A percentile compares a stretch with the other conserved stretches of the same genome.
phyloP scores from a whole-genome alignment of 2,797 vertebrate genomes.

The Halcyon leucocephala region DNA sequence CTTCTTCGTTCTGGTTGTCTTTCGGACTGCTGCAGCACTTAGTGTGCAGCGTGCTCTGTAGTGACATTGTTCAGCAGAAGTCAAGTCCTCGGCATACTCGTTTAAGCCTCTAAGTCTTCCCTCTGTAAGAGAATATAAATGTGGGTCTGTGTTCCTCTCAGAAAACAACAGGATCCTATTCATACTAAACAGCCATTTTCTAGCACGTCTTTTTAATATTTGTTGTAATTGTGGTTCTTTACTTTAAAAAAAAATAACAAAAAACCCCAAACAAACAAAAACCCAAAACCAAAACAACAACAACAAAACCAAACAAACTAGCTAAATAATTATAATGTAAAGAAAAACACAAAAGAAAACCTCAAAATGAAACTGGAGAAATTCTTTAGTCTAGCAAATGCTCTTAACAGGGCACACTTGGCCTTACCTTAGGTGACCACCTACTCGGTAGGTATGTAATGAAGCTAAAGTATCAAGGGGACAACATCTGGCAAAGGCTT shows the following conservation, averaged over 20 bases:
- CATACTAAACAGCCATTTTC: background rate
- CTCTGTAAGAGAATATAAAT: background rate
- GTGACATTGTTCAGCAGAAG: background rate
- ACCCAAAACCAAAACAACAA: too few relatives aligned
- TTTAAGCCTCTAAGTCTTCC: background rate
- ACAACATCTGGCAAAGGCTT: constrained; percentile 80
- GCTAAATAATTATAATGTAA: too few relatives aligned
- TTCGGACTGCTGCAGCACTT: background rate
- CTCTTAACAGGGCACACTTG: constrained; percentile 7
- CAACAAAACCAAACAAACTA: background rate
- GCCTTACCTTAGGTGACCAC: constrained; percentile 70
- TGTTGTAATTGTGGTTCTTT: background rate
- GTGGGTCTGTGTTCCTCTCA: background rate
- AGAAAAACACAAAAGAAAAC: rapidly evolving
- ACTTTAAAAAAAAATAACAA: background rate
- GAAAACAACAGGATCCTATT: background rate
- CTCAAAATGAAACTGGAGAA: background rate
- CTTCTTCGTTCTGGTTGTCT: background rate
- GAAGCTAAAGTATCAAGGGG: constrained; percentile 62
- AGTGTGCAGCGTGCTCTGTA: rapidly evolving
- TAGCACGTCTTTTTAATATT: background rate
- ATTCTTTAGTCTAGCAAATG: constrained; percentile 36
- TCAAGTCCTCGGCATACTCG: background rate
- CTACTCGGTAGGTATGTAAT: constrained; percentile 71
- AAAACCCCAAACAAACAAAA: too few relatives aligned